Base-by-base conservation (phyloP, 2,797 vertebrate genomes). In the Brachyalestes nurse region DNA sequence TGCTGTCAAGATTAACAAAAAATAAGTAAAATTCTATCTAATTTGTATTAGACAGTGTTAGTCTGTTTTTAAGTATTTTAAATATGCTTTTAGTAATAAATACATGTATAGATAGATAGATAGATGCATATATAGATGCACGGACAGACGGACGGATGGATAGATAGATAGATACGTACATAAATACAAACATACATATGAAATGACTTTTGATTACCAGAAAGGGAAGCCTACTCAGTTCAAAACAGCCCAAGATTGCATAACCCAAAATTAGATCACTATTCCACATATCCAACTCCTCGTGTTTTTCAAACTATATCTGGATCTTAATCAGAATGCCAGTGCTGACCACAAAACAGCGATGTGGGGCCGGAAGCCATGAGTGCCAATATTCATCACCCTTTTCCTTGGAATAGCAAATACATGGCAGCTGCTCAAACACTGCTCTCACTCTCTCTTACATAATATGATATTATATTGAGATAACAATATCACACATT, bases 401-500 rank as follows among this genome's bases (percentile, higher is more conserved):
- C 8, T 53, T 70, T 70, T 71, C 47, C 16, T 53, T 19, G 23
- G 23, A 53, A 51, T 38, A 55, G 69, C 70, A 72, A 72, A 55
- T 38, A 55, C 25, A 19, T n/a, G 42, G 25, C 49, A 72, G 25
- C 25, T 55, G 17, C 47, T n/a, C 16, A 72, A 53, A 19, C 19
- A 14, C n/a, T 19, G 4, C 21, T 25, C n/a, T 47, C 40, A 47
- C 40, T 45, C n/a, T n/a, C 42, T 45, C 19, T 67, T 40, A 47
- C n/a, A 47, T 67, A 47, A 21, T 21, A n/a, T 23, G 1, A 12
- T 10, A n/a, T n/a, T n/a, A n/a, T 0, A 47, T 40, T 45, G n/a
- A n/a, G n/a, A n/a, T n/a, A n/a, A n/a, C n/a, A n/a, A 47, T 47
- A 42, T 67, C 40, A 67, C 64, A 67, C 10, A 69, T n/a, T 23